These are phyloP conservation scores for Bedellia somnulentella DNA, from an alignment of 2,888 invertebrate species.

Conservation along the genomic window DNA sequence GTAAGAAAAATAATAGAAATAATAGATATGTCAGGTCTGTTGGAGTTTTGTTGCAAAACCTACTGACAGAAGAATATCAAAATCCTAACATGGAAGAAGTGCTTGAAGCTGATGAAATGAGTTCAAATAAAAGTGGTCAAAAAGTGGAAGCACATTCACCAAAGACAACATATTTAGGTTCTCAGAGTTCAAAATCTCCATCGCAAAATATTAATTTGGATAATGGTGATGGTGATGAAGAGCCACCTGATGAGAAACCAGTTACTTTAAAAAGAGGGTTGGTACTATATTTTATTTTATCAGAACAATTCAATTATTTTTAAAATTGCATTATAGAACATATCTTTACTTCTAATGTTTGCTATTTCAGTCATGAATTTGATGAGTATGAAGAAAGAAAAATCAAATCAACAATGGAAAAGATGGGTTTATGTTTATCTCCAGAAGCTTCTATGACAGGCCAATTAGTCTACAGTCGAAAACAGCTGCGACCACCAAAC, in stretches of 20 bases:
- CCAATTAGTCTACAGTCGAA: constrained; percentile 66
- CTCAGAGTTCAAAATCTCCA: constrained; percentile 25
- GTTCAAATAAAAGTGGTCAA: constrained; percentile 12
- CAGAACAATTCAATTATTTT: neutral
- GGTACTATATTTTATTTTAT: constrained; percentile 2
- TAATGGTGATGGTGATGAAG: constrained; percentile 48
- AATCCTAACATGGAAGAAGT: constrained; percentile 17
- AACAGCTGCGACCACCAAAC: constrained; percentile 58
- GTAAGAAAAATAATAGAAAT: constrained; percentile 24
- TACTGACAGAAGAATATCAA: constrained; percentile 45
- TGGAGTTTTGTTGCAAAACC: constrained; percentile 58
- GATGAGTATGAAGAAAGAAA: constrained; percentile 43
- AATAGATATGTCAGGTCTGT: constrained; percentile 49
- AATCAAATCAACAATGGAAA: constrained; percentile 61
- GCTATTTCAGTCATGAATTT: constrained; percentile 48
- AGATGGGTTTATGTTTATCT: constrained; percentile 60
- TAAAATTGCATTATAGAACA: no score
- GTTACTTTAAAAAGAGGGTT: constrained; percentile 59
- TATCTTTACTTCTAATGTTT: no score
- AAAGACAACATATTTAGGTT: no score
- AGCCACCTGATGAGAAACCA: constrained; percentile 53
- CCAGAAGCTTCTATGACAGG: constrained; percentile 44
- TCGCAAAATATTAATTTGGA: no score
- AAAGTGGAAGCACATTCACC: no score
- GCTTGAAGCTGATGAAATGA: constrained; percentile 23